Evolutionary conservation across 2,113 vertebrate species (phyloP).

Genomic region (Phalacrocorax pelagicus): DNA sequence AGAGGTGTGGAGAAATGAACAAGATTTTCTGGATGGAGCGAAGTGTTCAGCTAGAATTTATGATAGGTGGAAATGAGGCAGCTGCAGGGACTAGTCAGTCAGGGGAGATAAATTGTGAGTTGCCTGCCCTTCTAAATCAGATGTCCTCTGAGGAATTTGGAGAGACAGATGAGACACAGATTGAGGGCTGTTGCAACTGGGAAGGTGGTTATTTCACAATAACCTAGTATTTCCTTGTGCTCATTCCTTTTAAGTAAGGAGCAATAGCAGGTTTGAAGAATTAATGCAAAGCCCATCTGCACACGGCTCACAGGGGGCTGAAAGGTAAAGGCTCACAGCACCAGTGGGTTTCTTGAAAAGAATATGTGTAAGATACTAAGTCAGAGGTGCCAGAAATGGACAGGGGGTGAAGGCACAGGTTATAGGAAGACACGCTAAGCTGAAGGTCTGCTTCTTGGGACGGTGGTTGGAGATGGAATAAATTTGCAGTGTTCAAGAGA

Average conservation of each 20-base stretch:
- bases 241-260: background rate
- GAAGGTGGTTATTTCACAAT: background rate
- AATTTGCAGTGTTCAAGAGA: background rate
- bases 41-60: background rate
- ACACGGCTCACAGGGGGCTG: background rate
- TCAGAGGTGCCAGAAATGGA: background rate
- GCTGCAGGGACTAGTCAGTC: background rate
- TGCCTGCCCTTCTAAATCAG: background rate
- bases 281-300: background rate
- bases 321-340: background rate
- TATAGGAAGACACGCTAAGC: background rate
- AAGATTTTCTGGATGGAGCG: background rate
- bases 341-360: background rate
- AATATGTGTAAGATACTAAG: background rate
- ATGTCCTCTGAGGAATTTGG: background rate
- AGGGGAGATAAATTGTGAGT: background rate
- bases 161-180: background rate
- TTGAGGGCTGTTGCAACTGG: background rate
- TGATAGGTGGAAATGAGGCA: slow-evolving; percentile 8
- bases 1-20: background rate
- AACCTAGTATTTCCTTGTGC: background rate
- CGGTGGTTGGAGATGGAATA: background rate
- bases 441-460: background rate
- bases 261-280: background rate
- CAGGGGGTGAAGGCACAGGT: background rate